Evolutionary conservation across 2,888 invertebrate species (phyloP).

Genomic region (Perithous albicinctus): DNA sequence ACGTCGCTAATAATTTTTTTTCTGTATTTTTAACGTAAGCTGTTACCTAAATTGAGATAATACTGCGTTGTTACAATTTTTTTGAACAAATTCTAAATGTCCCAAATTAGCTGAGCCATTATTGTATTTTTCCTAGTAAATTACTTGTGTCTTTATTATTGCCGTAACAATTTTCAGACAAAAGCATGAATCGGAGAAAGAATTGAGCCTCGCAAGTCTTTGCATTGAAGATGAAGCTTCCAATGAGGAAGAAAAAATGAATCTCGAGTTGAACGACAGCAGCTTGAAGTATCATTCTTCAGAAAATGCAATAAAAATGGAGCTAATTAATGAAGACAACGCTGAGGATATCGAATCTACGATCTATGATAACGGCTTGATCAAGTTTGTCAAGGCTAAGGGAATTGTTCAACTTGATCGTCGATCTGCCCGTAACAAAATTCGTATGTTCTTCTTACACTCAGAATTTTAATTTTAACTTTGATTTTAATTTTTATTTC

Average conservation of each 20-base stretch:
- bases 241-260: constrained; percentile 44
- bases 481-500: too few relatives aligned
- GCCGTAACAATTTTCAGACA: constrained; percentile 27
- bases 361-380: constrained; percentile 53
- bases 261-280: constrained; percentile 71
- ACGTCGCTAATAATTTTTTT: too few relatives aligned
- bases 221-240: constrained; percentile 36
- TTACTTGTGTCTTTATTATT: constrained; percentile 12
- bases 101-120: neutral
- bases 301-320: constrained; percentile 60
- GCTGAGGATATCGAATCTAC: constrained; percentile 58
- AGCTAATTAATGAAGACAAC: neutral
- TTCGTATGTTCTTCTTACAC: constrained; percentile 63
- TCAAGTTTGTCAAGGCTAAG: constrained; percentile 73
- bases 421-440: constrained; percentile 68
- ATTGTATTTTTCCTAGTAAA: neutral
- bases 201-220: constrained; percentile 52
- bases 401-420: constrained; percentile 76
- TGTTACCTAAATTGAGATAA: too few relatives aligned
- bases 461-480: too few relatives aligned
- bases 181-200: constrained; percentile 43
- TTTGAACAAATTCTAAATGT: too few relatives aligned
- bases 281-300: constrained; percentile 51
- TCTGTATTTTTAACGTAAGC: too few relatives aligned
- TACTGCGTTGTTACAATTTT: too few relatives aligned